Evolutionary conservation across 1,140 invertebrate genomes (phyloP).

Genomic region (Temnothorax nylanderi): DNA sequence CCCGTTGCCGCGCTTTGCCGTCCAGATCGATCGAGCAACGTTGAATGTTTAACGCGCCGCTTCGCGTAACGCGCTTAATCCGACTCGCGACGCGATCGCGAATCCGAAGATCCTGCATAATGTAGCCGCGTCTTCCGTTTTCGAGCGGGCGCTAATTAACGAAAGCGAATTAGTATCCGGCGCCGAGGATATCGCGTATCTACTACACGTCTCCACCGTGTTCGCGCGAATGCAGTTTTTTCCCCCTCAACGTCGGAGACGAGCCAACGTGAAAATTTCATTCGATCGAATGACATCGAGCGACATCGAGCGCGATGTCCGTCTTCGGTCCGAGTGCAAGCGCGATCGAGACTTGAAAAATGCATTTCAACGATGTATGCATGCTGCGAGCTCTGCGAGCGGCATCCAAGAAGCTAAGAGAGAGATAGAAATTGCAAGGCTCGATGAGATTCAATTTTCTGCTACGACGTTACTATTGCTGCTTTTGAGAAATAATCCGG

Average conservation of each 20-base stretch:
- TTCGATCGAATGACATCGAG: not conserved
- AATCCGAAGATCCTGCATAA: constrained; percentile 63
- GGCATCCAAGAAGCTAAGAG: not conserved
- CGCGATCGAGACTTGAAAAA: constrained; percentile 17
- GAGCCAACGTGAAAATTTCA: constrained; percentile 37
- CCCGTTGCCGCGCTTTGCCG: constrained; percentile 4
- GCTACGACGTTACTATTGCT: not conserved
- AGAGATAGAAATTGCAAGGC: not conserved
- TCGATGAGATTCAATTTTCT: not conserved
- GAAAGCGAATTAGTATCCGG: constrained; percentile 63
- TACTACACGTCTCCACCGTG: not conserved
- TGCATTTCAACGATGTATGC: not conserved
- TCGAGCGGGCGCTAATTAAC: constrained; percentile 58
- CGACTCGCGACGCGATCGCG: constrained; percentile 52
- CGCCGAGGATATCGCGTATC: constrained; percentile 11
- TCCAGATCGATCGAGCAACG: constrained; percentile 32
- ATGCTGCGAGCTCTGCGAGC: not conserved
- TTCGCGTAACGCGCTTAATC: constrained; percentile 64
- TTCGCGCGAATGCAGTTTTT: not conserved
- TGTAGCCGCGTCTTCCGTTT: constrained; percentile 56
- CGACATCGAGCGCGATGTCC: not conserved
- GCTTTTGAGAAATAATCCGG: not conserved
- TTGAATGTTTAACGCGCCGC: constrained; percentile 62
- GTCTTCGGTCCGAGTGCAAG: constrained; percentile 10
- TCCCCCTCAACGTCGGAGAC: not conserved